Evolutionary conservation across 2,888 invertebrate species (phyloP), one percentile per base, ranked within the genome.

Genomic region (Omphaloscelis lunosa): DNA sequence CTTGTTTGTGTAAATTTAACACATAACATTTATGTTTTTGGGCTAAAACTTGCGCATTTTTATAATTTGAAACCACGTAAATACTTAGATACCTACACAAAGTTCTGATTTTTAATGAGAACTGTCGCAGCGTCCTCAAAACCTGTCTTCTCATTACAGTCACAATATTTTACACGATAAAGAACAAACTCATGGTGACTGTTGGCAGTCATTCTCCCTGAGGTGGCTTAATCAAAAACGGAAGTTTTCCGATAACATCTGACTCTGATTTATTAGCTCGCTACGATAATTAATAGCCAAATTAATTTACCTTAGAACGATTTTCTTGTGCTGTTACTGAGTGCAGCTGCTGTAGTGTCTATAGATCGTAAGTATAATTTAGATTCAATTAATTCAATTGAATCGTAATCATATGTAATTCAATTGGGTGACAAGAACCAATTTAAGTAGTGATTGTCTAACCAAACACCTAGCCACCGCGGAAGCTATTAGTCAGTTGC

Each of bases 181-280:
- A 65, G 65, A 45, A 6, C 41, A 65, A 41, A 6, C 9, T 45
- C 27, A 45, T 27, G 56, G 27, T 41, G 34, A 61, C 9, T 66
- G 12, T 63, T 48, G 63, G 39, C 56, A 75, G 23, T 27, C 12
- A 23, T 61, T 71, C 34, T 34, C 12, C 20, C 12, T 48, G 11
- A 71, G 29, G 17, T n/a, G n/a, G 48, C 34, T 63, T 71, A 48
- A 65, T 71, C 48, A 71, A 39, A 39, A 9, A 17, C n/a, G n/a
- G 17, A 39, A 39, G n/a, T 39, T 39, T n/a, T 63, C 15, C n/a
- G 17, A 39, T n/a, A 39, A 39, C 62, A 63, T 63, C 39, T n/a
- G 39, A 63, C 9, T 8, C 39, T 39, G 39, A 39, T 39, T 63
- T 63, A 63, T 39, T 63, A 63, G 15, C 8, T 39, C 15, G 39